phyloP scores from a whole-genome alignment of 2,113 vertebrate species.

The Megaptera novaeangliae region DNA sequence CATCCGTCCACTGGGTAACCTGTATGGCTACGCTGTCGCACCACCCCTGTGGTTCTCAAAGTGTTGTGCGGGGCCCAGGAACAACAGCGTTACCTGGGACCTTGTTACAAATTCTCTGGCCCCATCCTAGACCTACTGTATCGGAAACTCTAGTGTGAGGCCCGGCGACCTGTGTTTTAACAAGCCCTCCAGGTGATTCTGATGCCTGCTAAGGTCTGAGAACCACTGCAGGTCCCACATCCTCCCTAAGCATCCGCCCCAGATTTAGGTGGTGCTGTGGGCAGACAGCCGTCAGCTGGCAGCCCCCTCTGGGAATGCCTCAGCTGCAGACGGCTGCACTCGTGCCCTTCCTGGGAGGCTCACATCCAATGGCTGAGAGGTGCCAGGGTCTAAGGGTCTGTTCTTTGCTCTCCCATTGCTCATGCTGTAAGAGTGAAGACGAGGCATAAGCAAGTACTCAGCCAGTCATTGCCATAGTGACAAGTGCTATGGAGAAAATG shows the following conservation, averaged over 20 bases:
- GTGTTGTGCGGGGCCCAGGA: neutral
- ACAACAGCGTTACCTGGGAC: neutral
- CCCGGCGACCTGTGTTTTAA: neutral
- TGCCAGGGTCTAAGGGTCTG: neutral
- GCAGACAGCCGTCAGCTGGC: neutral
- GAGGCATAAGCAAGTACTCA: neutral
- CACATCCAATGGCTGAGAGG: too few relatives aligned
- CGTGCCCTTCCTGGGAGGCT: neutral
- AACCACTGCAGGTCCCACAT: neutral
- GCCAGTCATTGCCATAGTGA: neutral
- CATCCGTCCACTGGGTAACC: too few relatives aligned
- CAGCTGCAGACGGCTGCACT: neutral
- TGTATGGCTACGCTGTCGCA: accelerated
- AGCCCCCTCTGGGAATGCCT: neutral
- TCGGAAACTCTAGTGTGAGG: neutral
- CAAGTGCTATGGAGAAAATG: neutral
- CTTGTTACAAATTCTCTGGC: neutral
- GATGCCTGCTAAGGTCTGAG: neutral
- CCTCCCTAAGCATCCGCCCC: neutral
- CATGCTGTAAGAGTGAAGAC: neutral
- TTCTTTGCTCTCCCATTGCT: neutral
- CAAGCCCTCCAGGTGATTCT: neutral
- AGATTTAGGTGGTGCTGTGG: neutral
- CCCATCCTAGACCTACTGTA: neutral
- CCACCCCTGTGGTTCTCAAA: neutral